A percentile compares a stretch with the other conserved stretches of the same genome.
phyloP scores from a whole-genome alignment of 2,888 invertebrate species.

The Schrankia costaestrigalis region DNA sequence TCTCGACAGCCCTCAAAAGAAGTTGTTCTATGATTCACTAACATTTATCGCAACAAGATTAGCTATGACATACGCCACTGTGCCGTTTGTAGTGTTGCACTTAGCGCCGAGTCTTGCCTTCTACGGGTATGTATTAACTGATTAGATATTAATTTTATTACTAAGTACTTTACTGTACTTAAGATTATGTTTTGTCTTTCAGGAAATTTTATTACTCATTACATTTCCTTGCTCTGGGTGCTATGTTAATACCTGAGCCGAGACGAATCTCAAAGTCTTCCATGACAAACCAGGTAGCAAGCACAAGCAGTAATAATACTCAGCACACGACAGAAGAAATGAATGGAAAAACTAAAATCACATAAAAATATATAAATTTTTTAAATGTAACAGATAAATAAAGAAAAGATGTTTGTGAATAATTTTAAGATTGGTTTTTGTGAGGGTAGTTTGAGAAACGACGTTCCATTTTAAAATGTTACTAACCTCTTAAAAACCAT shows the following conservation, averaged over 20 bases:
- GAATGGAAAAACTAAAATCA: constrained; percentile 58
- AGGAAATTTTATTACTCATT: constrained; percentile 81
- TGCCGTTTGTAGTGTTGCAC: constrained; percentile 95
- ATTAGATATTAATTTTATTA: too few species aligned
- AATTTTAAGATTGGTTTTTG: too few species aligned
- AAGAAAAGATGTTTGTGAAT: too few species aligned
- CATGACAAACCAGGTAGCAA: constrained; percentile 25
- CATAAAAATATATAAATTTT: constrained; percentile 4
- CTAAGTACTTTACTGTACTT: neutral
- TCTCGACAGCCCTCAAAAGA: constrained; percentile 82
- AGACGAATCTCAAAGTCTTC: constrained; percentile 33
- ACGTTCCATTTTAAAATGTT: too few species aligned
- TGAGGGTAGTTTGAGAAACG: too few species aligned
- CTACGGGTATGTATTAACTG: constrained; percentile 85
- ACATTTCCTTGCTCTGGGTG: constrained; percentile 72
- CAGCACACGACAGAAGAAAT: constrained; percentile 41
- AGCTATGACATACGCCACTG: constrained; percentile 93
- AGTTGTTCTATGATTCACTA: constrained; percentile 89
- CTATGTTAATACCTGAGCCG: constrained; percentile 59
- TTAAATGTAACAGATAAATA: too few species aligned
- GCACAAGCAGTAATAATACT: too few species aligned
- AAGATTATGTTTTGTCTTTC: constrained; percentile 42
- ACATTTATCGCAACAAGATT: constrained; percentile 91
- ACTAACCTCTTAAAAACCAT: too few species aligned
- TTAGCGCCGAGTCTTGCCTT: constrained; percentile 87